A percentile compares a stretch with the other conserved stretches of the same genome.
Conservation (phyloP, 1,140 invertebrate species). For the Brachionus rotundiformis region DNA sequence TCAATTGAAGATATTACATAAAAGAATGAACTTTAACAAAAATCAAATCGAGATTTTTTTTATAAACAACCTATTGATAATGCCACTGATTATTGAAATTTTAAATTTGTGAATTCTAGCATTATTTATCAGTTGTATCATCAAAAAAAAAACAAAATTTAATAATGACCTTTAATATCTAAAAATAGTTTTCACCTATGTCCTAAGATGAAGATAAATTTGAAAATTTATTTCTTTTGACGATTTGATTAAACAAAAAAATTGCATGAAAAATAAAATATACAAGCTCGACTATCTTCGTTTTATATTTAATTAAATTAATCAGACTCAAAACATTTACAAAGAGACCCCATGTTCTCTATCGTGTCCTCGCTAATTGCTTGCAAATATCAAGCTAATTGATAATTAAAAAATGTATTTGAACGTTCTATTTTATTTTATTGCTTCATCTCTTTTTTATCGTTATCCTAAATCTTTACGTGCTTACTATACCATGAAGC, state of each 20-base stretch:
- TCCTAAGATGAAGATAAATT: background rate
- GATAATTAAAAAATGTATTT: slow-evolving; percentile 28
- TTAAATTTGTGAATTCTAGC: background rate
- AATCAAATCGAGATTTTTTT: background rate
- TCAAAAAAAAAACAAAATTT: background rate
- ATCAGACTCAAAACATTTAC: slow-evolving; percentile 40
- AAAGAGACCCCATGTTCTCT: background rate
- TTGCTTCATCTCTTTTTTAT: slow-evolving; percentile 17
- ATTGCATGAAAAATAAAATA: slow-evolving; percentile 35
- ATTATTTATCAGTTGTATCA: background rate
- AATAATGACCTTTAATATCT: background rate
- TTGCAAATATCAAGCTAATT: slow-evolving; percentile 47
- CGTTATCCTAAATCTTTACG: slow-evolving; percentile 31
- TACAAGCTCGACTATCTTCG: background rate
- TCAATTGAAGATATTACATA: background rate
- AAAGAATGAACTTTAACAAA: slow-evolving; percentile 6
- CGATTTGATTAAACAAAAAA: background rate
- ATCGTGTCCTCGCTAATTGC: slow-evolving; percentile 23
- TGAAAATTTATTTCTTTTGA: background rate
- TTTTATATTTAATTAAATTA: slow-evolving; percentile 39
- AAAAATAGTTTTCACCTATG: background rate
- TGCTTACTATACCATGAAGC: slow-evolving; percentile 23
- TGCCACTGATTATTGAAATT: background rate
- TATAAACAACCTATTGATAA: slow-evolving; percentile 1
- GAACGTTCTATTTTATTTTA: background rate